Evolutionary conservation across 2,113 vertebrate species (phyloP), one percentile per base, ranked within the genome.

Genomic region (Ardeotis arabs): DNA sequence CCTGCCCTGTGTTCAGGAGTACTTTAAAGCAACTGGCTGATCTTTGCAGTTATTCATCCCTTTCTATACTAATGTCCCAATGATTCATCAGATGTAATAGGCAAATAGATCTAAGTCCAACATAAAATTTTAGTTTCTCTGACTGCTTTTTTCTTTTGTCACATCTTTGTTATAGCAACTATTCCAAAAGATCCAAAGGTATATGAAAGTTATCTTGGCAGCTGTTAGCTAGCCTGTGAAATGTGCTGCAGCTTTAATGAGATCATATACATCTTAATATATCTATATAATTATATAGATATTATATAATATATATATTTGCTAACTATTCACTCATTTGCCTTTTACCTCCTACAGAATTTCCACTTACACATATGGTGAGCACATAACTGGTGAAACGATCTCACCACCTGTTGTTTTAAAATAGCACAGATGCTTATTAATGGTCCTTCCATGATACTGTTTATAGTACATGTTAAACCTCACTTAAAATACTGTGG

Each of bases 401-500:
- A 97, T 96, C 88, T 93, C 83, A 52, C 96, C 96, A 96, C 96
- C 94, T 96, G 96, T 96, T 96, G 96, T 96, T 97, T 76, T 93
- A 96, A 96, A 97, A 96, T 97, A 94, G 90, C 80, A 72, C 69
- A 90, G 62, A 96, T 96, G 80, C 95, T 93, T 96, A 96, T 97
- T 96, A 97, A 95, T 95, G 93, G 86, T 75, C 90, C 92, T 94
- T 90, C 86, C 83, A 90, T 89, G 95, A 89, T 92, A 63, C 96
- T 82, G 80, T 97, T 97, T 96, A 93, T 96, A 96, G 96, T 81
- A 84, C 66, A 64, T 76, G 76, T 93, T 94, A 96, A 97, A 91
- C 80, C 86, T 96, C 90, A 45, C 89, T 97, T 93, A 94, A 96
- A 96, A 96, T 96, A 95, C 90, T 69, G 86, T 58, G 86, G 90